Evolutionary conservation across 2,113 vertebrate genomes (phyloP).

Genomic region (Thomomys bottae): DNA sequence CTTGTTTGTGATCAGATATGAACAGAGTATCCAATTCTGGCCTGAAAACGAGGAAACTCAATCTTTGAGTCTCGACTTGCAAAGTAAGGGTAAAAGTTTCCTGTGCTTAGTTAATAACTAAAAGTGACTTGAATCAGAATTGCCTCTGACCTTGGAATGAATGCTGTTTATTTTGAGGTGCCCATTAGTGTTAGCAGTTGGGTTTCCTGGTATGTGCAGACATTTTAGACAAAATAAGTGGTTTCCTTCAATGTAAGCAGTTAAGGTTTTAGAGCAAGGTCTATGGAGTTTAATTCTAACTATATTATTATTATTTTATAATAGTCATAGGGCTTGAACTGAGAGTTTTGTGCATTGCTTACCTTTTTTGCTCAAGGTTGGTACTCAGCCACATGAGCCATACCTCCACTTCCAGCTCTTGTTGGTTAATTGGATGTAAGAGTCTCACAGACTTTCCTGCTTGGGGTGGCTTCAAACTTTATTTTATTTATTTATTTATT

Average conservation of each 20-base stretch:
- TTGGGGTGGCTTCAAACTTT: not conserved
- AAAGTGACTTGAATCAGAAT: slow-evolving; percentile 29
- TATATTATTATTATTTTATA: not conserved
- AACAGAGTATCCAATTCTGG: slow-evolving; percentile 59
- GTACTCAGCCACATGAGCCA: too few relatives aligned
- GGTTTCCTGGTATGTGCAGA: slow-evolving; percentile 21
- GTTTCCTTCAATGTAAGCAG: slow-evolving; percentile 31
- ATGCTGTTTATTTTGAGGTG: slow-evolving; percentile 25
- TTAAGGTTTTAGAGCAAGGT: slow-evolving; percentile 29
- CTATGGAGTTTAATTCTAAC: slow-evolving; percentile 13
- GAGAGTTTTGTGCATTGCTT: too few relatives aligned
- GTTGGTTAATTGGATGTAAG: too few relatives aligned
- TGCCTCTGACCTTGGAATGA: slow-evolving; percentile 45
- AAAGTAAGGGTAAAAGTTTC: slow-evolving; percentile 49
- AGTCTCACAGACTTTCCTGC: too few relatives aligned
- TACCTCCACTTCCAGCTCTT: too few relatives aligned
- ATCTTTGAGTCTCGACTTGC: slow-evolving; percentile 39
- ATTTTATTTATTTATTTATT: too few relatives aligned
- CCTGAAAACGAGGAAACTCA: slow-evolving; percentile 55
- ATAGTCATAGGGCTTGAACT: too few relatives aligned
- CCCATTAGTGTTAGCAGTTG: not conserved
- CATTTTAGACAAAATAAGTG: slow-evolving; percentile 44
- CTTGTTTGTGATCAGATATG: slow-evolving; percentile 65
- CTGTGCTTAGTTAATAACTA: slow-evolving; percentile 1
- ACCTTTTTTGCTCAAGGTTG: too few relatives aligned